These are phyloP conservation scores for Epizoanthus illoricatus DNA, from an alignment of 92 coral and sea anemone genomes.

Conservation along the genomic window DNA sequence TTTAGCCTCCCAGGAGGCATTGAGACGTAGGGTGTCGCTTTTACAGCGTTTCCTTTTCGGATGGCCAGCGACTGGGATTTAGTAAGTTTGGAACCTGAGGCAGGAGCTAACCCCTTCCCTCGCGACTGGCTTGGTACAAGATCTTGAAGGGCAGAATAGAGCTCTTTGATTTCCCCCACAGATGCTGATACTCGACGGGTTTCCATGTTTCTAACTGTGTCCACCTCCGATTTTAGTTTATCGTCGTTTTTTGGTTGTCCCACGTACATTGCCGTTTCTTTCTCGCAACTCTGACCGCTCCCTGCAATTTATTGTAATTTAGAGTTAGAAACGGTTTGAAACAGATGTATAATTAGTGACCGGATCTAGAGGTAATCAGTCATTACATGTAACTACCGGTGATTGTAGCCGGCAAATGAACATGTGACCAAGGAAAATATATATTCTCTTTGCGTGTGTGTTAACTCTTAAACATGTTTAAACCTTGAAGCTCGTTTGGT, in stretches of 20 bases:
- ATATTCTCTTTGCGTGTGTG: too few relatives aligned
- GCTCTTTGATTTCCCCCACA: constrained; percentile 65
- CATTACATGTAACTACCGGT: too few relatives aligned
- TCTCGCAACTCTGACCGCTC: constrained; percentile 40
- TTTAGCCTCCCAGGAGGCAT: constrained; percentile 7
- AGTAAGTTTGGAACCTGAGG: constrained; percentile 22
- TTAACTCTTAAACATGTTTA: too few relatives aligned
- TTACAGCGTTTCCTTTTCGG: constrained; percentile 12
- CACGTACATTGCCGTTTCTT: constrained; percentile 28
- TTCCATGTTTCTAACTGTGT: constrained; percentile 27
- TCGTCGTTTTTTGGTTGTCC: constrained; percentile 21
- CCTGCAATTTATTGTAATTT: not conserved
- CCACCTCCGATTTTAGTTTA: constrained; percentile 26
- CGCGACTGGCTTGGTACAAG: constrained; percentile 67
- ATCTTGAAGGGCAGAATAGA: constrained; percentile 76
- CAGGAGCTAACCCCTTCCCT: not conserved
- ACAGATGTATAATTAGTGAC: too few relatives aligned
- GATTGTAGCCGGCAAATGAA: too few relatives aligned
- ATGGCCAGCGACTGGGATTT: constrained; percentile 33
- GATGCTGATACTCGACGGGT: constrained; percentile 79
- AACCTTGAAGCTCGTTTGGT: too few relatives aligned
- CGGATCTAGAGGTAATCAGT: too few relatives aligned
- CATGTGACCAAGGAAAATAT: too few relatives aligned
- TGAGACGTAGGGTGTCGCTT: not conserved
- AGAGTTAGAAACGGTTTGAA: not conserved